Base-by-base conservation (phyloP, 2,797 vertebrate genomes). In the Lepus townsendii region DNA sequence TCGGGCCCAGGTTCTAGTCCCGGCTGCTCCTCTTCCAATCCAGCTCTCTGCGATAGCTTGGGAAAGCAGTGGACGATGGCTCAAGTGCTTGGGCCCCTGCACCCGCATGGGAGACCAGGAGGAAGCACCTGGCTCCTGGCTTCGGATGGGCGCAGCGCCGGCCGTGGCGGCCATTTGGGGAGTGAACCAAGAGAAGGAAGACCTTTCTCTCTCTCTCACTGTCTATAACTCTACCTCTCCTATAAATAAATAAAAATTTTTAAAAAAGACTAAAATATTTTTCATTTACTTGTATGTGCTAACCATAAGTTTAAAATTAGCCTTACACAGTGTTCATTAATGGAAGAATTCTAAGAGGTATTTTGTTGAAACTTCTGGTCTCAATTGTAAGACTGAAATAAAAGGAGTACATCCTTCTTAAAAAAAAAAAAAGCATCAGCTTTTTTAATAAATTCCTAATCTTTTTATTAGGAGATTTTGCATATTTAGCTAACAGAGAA, bases 251-350 rank as follows among this genome's bases (percentile, higher is more conserved):
- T 83, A 86, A 86, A 71, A 30, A 8, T 72, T 2, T 71, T 68
- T 60, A 68, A 30, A n/a, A 63, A 86, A 71, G 24, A 86, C 22
- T 80, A 71, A 91, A 93, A 83, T 42, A 75, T 42, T 87, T 83
- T 83, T 83, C 71, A 88, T 65, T 90, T 82, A 77, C 4, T 32
- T 17, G 85, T 42, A 79, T 32, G 38, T 88, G 52, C 27, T 62
- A 79, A 88, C 5, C 22, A 75, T 26, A 94, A 90, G 14, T 86
- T 79, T 90, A 86, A 79, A 83, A 50, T 65, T 91, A 68, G 38
- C 22, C 9, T 84, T 72, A 72, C 12, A 3, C 30, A 79, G 19
- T n/a, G 24, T 32, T 75, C 88, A 84, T 63, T 82, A 85, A 5
- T 91, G 42, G 22, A 66, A 83, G 30, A 27, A 69, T 9, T 19